Conservation (phyloP, 1,140 invertebrate genomes). For the Eriosoma lanigerum region DNA sequence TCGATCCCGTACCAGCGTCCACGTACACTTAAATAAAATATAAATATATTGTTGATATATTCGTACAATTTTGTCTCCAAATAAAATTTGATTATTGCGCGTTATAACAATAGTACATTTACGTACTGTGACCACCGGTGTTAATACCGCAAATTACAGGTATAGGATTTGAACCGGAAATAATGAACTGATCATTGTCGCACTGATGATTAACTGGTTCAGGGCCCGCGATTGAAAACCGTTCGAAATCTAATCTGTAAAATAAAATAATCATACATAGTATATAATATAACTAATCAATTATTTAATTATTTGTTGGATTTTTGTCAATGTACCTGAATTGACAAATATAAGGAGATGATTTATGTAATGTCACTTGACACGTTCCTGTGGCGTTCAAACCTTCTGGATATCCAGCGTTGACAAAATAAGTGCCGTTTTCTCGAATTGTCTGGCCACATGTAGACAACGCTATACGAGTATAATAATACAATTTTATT, state of each 20-base stretch:
- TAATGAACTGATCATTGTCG: slow-evolving; percentile 80
- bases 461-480: slow-evolving; percentile 68
- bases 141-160: slow-evolving; percentile 80
- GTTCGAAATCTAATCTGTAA: slow-evolving; percentile 76
- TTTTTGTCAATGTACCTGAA: slow-evolving; percentile 66
- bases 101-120: too few relatives aligned
- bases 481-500: background rate
- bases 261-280: background rate
- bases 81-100: too few relatives aligned
- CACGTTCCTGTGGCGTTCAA: slow-evolving; percentile 79
- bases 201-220: slow-evolving; percentile 75
- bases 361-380: slow-evolving; percentile 77
- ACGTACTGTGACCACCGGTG: slow-evolving; percentile 81
- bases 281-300: too few relatives aligned
- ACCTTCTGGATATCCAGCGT: slow-evolving; percentile 72
- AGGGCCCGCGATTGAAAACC: slow-evolving; percentile 72
- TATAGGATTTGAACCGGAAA: slow-evolving; percentile 77
- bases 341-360: slow-evolving; percentile 76
- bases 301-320: too few relatives aligned
- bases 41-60: background rate
- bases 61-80: too few relatives aligned
- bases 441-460: slow-evolving; percentile 74
- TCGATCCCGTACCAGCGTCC: slow-evolving; percentile 72
- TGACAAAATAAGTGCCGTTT: slow-evolving; percentile 83
- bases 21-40: slow-evolving; percentile 70